phyloP scores from a whole-genome alignment of 2,888 invertebrate species.

The Tachina grossa region DNA sequence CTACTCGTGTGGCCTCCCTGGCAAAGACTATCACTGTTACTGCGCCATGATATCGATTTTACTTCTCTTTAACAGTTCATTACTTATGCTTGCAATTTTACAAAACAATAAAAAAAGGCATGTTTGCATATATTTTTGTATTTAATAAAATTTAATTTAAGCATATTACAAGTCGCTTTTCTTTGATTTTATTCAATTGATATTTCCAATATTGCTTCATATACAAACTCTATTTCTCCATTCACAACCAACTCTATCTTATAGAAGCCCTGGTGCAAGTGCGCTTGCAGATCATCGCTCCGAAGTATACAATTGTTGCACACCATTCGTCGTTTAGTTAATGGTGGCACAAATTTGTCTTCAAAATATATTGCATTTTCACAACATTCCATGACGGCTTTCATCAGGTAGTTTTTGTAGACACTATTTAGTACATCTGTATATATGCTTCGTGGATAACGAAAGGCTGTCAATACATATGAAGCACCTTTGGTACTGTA shows the following conservation, averaged over 20 bases:
- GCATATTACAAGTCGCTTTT: too few species aligned
- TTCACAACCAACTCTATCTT: background rate
- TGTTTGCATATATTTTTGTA: too few species aligned
- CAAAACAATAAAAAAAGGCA: too few species aligned
- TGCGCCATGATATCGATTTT: too few species aligned
- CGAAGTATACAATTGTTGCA: background rate
- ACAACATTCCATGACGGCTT: background rate
- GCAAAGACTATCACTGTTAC: too few species aligned
- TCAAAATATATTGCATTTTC: conserved; percentile 25
- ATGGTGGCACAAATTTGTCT: conserved; percentile 28
- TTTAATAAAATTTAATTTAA: too few species aligned
- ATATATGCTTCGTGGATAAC: background rate
- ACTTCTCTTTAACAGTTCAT: too few species aligned
- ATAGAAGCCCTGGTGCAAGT: conserved; percentile 21
- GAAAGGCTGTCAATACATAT: conserved; percentile 40
- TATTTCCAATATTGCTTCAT: too few species aligned
- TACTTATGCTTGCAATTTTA: too few species aligned
- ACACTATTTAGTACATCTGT: conserved; percentile 20
- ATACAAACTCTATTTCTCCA: too few species aligned
- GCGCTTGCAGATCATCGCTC: background rate
- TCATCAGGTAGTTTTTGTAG: conserved; percentile 41
- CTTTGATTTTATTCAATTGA: too few species aligned
- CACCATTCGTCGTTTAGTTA: background rate
- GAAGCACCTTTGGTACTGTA: conserved; percentile 40
- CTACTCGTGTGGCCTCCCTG: too few species aligned